A percentile compares a stretch with the other conserved stretches of the same genome.
These are phyloP conservation scores for Cartodere bifasciata DNA, from an alignment of 2,888 invertebrate species.

Conservation along the genomic window DNA sequence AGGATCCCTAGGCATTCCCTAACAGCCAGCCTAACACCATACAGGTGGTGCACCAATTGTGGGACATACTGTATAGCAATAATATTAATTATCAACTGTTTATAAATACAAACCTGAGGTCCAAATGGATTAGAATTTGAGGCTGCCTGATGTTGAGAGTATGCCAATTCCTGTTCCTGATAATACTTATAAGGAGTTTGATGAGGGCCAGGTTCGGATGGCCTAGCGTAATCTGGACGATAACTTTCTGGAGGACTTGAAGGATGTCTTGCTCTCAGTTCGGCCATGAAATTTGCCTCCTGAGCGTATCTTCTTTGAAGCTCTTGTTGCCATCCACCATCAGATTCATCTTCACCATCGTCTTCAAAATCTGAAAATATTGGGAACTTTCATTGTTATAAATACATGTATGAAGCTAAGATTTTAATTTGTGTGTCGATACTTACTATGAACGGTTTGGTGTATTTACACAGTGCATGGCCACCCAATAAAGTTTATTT, in stretches of 20 bases:
- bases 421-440: no score
- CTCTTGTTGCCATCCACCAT: conserved; percentile 45
- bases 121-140: conserved; percentile 24
- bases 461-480: no score
- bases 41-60: no score
- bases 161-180: conserved; percentile 21
- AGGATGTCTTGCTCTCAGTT: conserved; percentile 40
- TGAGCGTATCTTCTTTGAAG: conserved; percentile 44
- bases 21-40: no score
- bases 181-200: conserved; percentile 17
- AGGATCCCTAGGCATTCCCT: no score
- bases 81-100: no score
- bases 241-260: conserved; percentile 30
- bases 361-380: conserved; percentile 61
- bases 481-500: no score
- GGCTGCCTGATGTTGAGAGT: conserved; percentile 18
- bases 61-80: no score
- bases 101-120: no score
- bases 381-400: no score
- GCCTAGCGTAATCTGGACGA: conserved; percentile 25
- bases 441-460: no score
- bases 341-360: conserved; percentile 49
- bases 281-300: conserved; percentile 44
- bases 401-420: no score
- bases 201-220: conserved; percentile 25